These are phyloP conservation scores for Smutsia temminckii DNA, from an alignment of 2,797 vertebrate species.

Conservation along the genomic window DNA sequence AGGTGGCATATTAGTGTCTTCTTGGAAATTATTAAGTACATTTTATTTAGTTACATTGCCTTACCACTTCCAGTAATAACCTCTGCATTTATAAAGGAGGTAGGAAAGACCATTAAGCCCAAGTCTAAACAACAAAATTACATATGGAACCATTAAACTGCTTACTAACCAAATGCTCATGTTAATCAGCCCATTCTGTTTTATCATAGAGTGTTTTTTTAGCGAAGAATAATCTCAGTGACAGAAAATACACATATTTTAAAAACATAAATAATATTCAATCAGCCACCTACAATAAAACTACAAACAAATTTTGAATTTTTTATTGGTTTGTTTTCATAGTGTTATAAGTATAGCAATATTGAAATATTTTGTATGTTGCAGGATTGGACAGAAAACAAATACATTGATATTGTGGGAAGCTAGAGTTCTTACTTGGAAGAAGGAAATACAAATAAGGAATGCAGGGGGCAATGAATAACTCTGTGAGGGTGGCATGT, in stretches of 20 bases:
- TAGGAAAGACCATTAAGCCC: background rate
- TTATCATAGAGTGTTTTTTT: background rate
- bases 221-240: background rate
- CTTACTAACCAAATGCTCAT: background rate
- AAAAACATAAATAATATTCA: background rate
- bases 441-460: background rate
- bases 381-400: background rate
- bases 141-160: background rate
- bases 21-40: background rate
- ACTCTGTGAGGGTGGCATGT: background rate
- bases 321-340: background rate
- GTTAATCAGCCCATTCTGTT: background rate
- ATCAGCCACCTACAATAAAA: background rate
- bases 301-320: background rate
- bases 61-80: background rate
- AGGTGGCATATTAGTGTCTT: background rate
- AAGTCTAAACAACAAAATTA: background rate
- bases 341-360: background rate
- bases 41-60: background rate
- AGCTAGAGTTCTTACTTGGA: background rate
- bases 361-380: background rate
- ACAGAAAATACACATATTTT: slow-evolving; percentile 7
- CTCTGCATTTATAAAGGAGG: background rate
- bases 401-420: background rate
- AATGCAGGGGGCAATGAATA: background rate